Conservation (phyloP, 2,888 invertebrate genomes). For the Escarpia spicata region DNA sequence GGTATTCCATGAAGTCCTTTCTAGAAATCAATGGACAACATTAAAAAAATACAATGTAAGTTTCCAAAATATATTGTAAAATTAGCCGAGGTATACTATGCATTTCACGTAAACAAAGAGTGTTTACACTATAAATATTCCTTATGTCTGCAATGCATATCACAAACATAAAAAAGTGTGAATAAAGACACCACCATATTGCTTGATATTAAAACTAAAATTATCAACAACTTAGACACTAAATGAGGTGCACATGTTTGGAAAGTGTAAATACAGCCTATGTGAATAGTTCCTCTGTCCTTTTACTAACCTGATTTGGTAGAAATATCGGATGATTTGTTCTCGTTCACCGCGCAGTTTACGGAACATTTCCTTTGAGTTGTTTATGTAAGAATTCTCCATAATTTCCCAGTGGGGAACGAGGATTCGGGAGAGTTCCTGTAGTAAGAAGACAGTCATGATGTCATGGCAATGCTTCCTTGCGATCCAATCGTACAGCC, state of each 20-base stretch:
- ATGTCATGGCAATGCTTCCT: neutral
- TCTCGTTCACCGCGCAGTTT: conserved; percentile 61
- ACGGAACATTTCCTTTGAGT: conserved; percentile 60
- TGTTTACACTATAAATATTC: neutral
- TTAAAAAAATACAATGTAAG: too few species aligned
- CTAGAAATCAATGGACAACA: conserved; percentile 39
- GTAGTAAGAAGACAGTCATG: neutral
- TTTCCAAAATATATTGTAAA: neutral
- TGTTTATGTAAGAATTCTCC: conserved; percentile 58
- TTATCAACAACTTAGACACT: neutral
- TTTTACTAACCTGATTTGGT: conserved; percentile 55
- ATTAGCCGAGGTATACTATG: neutral
- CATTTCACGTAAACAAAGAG: neutral
- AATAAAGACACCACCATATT: neutral
- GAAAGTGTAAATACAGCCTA: neutral
- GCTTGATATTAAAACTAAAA: neutral
- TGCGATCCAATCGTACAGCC: too few species aligned
- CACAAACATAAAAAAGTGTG: too few species aligned
- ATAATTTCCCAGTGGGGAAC: conserved; percentile 62
- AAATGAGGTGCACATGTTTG: neutral
- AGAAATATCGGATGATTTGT: conserved; percentile 62
- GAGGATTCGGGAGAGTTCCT: conserved; percentile 60
- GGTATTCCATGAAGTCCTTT: conserved; percentile 58
- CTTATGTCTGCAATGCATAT: too few species aligned
- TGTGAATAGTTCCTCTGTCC: neutral